These are phyloP conservation scores for Gadopsis bispinosus DNA, from an alignment of 2,797 vertebrate species.

Conservation along the genomic window DNA sequence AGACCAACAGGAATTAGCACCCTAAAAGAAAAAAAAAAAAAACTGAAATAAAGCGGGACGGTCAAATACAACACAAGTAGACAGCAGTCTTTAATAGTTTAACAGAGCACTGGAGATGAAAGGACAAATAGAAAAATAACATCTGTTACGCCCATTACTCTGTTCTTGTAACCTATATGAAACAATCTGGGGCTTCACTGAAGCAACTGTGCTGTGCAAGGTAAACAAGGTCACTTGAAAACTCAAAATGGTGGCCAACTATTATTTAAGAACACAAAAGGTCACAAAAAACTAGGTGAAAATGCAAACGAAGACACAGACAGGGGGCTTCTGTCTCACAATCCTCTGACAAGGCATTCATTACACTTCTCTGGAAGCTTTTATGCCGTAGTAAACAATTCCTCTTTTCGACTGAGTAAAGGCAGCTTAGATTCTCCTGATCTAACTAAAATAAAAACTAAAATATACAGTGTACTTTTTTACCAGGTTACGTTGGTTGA, in stretches of 20 bases:
- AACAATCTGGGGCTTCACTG: conserved; percentile 73
- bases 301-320: conserved; percentile 51
- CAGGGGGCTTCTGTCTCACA: conserved; percentile 1
- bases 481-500: conserved; percentile 23
- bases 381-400: conserved; percentile 59
- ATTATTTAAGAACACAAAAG: conserved; percentile 46
- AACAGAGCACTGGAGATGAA: conserved; percentile 55
- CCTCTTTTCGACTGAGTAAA: conserved; percentile 50
- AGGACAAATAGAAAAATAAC: conserved; percentile 82
- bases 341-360: conserved; percentile 57
- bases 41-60: conserved; percentile 2
- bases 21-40: background rate
- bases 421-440: conserved; percentile 65
- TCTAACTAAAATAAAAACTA: conserved; percentile 28
- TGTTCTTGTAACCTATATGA: conserved; percentile 30
- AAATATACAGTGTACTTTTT: conserved; percentile 38
- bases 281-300: conserved; percentile 23
- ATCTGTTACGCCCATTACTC: conserved; percentile 54
- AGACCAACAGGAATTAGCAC: background rate
- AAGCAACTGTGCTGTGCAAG: conserved; percentile 77
- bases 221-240: conserved; percentile 85
- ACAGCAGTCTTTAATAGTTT: conserved; percentile 58
- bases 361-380: conserved; percentile 64
- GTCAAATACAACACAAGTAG: conserved; percentile 36
- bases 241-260: conserved; percentile 55